Evolutionary conservation across 2,113 vertebrate genomes (phyloP), one percentile per base, ranked within the genome.

Genomic region (Stigmatopora nigra): DNA sequence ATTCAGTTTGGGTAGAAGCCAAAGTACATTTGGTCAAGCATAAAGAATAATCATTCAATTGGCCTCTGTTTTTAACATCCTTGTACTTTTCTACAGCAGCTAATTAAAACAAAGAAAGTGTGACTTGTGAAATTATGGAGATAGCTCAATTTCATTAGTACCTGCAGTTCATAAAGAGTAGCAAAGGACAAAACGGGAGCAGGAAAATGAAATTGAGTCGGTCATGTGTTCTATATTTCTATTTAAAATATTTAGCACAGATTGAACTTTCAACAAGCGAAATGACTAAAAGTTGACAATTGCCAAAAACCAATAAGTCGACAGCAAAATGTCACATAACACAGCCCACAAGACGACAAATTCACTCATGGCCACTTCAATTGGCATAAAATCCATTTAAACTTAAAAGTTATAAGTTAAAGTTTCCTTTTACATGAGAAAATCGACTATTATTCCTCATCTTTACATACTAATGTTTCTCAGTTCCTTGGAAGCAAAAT

Each of bases 111-210:
- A 16, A 7, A 13, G 20, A 45, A 45, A 12, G 41, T 45, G 59
- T 61, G 59, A 61, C n/a, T 61, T 8, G 20, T 61, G 45, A 44
- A 61, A 61, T 22, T 41, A 45, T 15, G 45, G 45, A 45, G 61
- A 48, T 16, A 48, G 61, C 46, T 36, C 25, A 25, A 17, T 49
- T 63, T 11, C 16, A 36, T 63, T 48, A 16, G 7, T 62, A 46
- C 61, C 45, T 47, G 44, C 20, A 48, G 22, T 9, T 62, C 61
- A 48, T 62, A 47, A 62, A 14, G 15, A 17, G 22, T 12, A 53
- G 20, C 51, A 47, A 19, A 22, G 15, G 9, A 46, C 22, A 31
- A 22, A 63, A 63, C 46, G 11, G 20, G 35, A 17, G 61, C 22
- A 16, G 14, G 3, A 17, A 63, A 63, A 63, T 63, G 25, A 31